Percentiles rank a stretch among this genome's conserved stretches.
Evolutionary conservation across 2,797 vertebrate species (phyloP).

Genomic region (Eulemur mongoz): DNA sequence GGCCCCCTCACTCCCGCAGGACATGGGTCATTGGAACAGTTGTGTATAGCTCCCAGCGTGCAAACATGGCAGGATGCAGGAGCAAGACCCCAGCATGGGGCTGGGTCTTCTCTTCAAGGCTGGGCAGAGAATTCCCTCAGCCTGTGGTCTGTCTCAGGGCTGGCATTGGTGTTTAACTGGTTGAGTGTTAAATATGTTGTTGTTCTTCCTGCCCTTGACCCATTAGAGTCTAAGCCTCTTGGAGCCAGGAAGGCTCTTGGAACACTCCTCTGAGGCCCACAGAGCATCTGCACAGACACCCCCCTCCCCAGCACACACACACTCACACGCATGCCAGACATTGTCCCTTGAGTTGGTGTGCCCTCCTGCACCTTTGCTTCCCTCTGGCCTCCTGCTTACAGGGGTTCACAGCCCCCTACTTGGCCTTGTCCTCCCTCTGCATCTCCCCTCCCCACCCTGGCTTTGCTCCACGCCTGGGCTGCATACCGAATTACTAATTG

Average conservation of each 20-base stretch:
- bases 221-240: background rate
- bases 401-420: background rate
- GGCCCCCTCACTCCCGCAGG: background rate
- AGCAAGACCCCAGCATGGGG: background rate
- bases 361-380: background rate
- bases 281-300: background rate
- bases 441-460: constrained; percentile 12
- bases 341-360: background rate
- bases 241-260: background rate
- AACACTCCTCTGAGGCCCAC: background rate
- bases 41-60: background rate
- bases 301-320: fast-evolving
- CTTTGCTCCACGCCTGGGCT: constrained; percentile 44
- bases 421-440: background rate
- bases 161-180: background rate
- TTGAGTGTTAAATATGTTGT: background rate
- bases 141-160: background rate
- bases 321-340: no score
- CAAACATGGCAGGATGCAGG: background rate
- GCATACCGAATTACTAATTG: constrained; percentile 69
- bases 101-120: background rate
- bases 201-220: background rate
- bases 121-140: background rate
- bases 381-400: background rate
- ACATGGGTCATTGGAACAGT: background rate